A percentile compares a stretch with the other conserved stretches of the same genome.
phyloP scores from a whole-genome alignment of 1,140 invertebrate species.

The Zaprionus camerounensis region DNA sequence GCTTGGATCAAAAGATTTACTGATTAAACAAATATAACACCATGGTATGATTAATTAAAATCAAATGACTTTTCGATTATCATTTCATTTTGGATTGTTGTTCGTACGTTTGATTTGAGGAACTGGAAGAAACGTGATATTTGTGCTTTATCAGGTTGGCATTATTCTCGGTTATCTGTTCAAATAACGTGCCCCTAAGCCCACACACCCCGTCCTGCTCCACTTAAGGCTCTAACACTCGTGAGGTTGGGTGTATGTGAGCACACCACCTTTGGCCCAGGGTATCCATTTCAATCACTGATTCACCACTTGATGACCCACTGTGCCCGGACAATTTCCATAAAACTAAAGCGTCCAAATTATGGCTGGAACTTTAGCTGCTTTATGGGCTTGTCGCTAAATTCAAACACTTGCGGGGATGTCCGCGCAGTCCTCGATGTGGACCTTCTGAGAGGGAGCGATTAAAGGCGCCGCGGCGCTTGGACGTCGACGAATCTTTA shows the following conservation, averaged over 20 bases:
- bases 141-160: neutral
- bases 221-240: slow-evolving; percentile 43
- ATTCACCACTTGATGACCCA: slow-evolving; percentile 54
- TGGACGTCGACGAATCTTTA: slow-evolving; percentile 42
- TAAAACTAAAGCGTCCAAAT: slow-evolving; percentile 65
- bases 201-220: slow-evolving; percentile 38
- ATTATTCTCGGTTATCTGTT: neutral
- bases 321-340: slow-evolving; percentile 43
- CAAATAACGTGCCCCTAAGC: slow-evolving; percentile 57
- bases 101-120: neutral
- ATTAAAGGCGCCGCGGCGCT: slow-evolving; percentile 66
- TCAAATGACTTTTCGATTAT: no score
- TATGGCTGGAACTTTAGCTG: slow-evolving; percentile 53
- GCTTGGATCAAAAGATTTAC: no score
- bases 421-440: neutral
- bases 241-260: neutral
- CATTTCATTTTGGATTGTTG: no score
- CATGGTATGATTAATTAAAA: no score
- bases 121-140: slow-evolving; percentile 29
- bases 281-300: slow-evolving; percentile 65
- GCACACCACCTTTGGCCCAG: slow-evolving; percentile 40
- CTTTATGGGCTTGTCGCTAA: slow-evolving; percentile 59
- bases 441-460: slow-evolving; percentile 67
- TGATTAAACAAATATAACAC: no score
- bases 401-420: slow-evolving; percentile 49